Evolutionary conservation across 2,888 invertebrate species (phyloP).

Genomic region (Aphidius colemani): DNA sequence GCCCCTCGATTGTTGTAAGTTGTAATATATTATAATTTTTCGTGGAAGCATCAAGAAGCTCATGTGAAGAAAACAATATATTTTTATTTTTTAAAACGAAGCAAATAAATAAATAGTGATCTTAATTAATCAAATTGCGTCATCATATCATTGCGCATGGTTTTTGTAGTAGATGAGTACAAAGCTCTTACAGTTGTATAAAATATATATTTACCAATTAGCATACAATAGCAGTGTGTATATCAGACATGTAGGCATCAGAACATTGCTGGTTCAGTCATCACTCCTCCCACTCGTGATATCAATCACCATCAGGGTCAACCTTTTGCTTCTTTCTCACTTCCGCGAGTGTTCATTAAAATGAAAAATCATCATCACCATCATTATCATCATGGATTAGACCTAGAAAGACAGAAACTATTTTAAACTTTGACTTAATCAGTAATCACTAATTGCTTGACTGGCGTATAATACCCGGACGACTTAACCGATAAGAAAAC

Average conservation of each 20-base stretch:
- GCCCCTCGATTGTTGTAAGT: constrained; percentile 5
- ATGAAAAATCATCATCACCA: constrained; percentile 22
- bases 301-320: constrained; percentile 53
- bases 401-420: not conserved
- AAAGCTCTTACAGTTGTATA: constrained; percentile 25
- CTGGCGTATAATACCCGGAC: constrained; percentile 44
- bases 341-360: too few relatives aligned
- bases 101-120: constrained; percentile 25
- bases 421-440: constrained; percentile 57
- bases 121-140: constrained; percentile 45
- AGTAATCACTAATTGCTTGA: constrained; percentile 60
- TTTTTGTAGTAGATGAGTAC: constrained; percentile 21
- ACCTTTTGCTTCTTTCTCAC: constrained; percentile 15
- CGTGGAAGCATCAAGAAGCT: too few relatives aligned
- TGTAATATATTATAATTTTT: too few relatives aligned
- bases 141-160: constrained; percentile 32
- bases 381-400: constrained; percentile 21
- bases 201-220: constrained; percentile 44
- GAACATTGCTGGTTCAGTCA: constrained; percentile 35
- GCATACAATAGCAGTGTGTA: constrained; percentile 41
- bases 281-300: constrained; percentile 48
- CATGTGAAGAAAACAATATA: too few relatives aligned
- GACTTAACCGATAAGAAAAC: constrained; percentile 56
- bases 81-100: not conserved
- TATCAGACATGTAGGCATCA: constrained; percentile 26